Base-by-base conservation (phyloP, 1,140 invertebrate genomes). In the Macrobrachium rosenbergii region DNA sequence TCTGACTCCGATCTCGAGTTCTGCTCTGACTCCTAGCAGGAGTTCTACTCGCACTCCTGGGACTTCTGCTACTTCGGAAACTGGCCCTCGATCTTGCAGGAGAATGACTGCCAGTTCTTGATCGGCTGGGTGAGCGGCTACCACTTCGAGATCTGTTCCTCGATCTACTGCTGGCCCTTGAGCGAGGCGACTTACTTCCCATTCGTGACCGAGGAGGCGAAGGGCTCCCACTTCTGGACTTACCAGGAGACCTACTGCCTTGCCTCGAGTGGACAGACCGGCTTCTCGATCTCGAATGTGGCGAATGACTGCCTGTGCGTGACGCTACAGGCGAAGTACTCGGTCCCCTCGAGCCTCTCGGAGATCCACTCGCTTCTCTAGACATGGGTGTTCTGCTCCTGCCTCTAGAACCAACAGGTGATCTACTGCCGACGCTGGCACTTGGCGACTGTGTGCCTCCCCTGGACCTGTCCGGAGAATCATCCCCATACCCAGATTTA, bases 121-220 rank as follows among this genome's bases (percentile, higher is more conserved):
- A 73, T 19, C 82, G 58, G 7, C 75, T 21, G 19, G 86, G 86
- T 58, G 85, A 87, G 23, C 77, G 17, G 43, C 77, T 82, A 52
- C 58, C 64, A 64, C 37, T 62, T 45, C 83, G 76, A 21, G 69
- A 75, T 58, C 69, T 73, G 17, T 21, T 69, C 1, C 67, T 67
- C 21, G 82, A 82, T 23, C 84, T 87, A 58, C 81, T 83, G 14
- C 87, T 75, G 45, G 67, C 28, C 23, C 78, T 81, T 16, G 72
- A 88, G 7, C 76, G 8, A 81, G 78, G 78, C 0, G 82, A 82
- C 12, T 77, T 87, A 58, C 81, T 83, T 11, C 87, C 81, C 21
- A 45, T 45, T 52, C 64, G 82, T 16, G 72, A 88, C n/a, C 76
- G 75, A 21, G 58, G n/a, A 60, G 88, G 88, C 59, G 88, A 83